Evolutionary conservation across 1,140 invertebrate species (phyloP), one percentile per base, ranked within the genome.

Genomic region (Branchinecta lindahli): DNA sequence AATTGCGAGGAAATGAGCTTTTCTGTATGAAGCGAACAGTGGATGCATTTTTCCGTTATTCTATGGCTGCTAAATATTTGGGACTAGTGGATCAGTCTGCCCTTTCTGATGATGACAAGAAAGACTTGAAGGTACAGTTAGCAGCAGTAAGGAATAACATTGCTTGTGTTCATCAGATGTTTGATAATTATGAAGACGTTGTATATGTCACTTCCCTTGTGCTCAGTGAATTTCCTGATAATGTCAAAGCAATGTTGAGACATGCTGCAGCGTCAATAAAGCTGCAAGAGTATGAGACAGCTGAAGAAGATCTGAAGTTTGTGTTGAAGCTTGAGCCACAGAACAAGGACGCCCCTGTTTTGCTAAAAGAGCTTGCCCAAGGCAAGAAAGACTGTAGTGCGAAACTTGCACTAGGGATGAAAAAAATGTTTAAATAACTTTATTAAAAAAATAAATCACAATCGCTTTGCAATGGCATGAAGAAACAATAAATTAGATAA

Each of bases 361-460:
- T 61, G 18, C 12, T 20, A 6, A 61, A 61, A 61, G 52, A 61
- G 12, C 52, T 61, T 15, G 12, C 52, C 4, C 12, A 61, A 20
- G 12, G 52, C 52, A 12, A 61, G 18, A 61, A 61, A 61, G 52
- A 61, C 12, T 61, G 12, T 61, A 20, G 18, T 61, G 12, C 18
- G 1, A 61, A 12, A 61, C 12, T 61, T 12, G 52, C 52, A 61
- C 12, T 15, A 15, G 18, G 18, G 18, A 61, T 61, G 52, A 61
- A 61, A 61, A 61, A 61, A 20, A 12, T 61, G 12, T 61, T 61
- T 20, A 15, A 12, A 15, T 61, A 61, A 6, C 52, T 15, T 15
- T 61, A 61, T 61, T 61, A 61, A 1, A 61, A 61, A 61, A 61
- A 61, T 61, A 61, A 61, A 61, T 61, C 12, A 61, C 52, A 61